Conservation (phyloP, 2,888 invertebrate species). For the Lysandra bellargus region DNA sequence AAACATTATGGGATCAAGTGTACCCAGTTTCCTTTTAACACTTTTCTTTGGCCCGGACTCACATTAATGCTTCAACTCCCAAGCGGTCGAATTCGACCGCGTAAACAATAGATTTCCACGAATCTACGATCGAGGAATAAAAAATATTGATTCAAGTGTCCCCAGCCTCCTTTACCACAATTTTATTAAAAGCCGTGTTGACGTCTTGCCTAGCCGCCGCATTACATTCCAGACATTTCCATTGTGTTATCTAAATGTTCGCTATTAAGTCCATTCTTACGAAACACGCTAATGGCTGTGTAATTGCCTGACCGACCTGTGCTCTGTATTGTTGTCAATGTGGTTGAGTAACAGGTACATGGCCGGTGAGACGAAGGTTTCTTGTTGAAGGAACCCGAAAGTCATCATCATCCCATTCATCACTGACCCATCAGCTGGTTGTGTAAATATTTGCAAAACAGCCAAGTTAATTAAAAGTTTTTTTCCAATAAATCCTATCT, state of each 20-base stretch:
- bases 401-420: background rate
- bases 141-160: background rate
- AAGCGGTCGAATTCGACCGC: no score
- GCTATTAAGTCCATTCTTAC: conserved; percentile 1
- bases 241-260: conserved; percentile 10
- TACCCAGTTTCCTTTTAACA: no score
- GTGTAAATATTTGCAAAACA: background rate
- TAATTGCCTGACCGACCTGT: conserved; percentile 7
- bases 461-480: background rate
- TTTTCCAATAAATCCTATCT: no score
- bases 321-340: conserved; percentile 9
- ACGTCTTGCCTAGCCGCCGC: background rate
- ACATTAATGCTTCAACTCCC: no score
- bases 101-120: no score
- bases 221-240: background rate
- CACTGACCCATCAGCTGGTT: background rate
- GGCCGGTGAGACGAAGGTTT: background rate
- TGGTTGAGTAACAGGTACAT: conserved; percentile 4
- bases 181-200: background rate
- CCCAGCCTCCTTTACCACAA: background rate
- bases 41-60: no score
- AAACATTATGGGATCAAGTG: no score
- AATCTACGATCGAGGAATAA: no score
- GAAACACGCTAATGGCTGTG: conserved; percentile 2
- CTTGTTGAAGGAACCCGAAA: background rate